Evolutionary conservation across 1,140 invertebrate genomes (phyloP).

Genomic region (Habropoda laboriosa): DNA sequence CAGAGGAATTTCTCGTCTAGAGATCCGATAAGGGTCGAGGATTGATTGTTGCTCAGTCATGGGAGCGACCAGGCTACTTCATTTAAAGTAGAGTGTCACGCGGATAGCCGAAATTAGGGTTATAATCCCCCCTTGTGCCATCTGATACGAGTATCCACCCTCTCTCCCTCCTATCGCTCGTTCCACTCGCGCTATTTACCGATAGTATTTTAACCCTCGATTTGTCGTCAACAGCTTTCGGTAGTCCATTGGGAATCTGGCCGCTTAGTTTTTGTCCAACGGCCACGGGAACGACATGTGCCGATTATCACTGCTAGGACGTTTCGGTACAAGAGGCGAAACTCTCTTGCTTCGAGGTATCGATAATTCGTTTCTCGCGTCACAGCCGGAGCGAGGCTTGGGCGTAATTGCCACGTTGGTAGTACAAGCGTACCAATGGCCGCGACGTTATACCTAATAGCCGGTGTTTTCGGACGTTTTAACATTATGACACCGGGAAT

Average conservation of each 20-base stretch:
- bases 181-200: constrained; percentile 77
- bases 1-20: background rate
- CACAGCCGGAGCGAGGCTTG: background rate
- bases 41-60: constrained; percentile 46
- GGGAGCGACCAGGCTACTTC: constrained; percentile 45
- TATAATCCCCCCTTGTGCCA: constrained; percentile 78
- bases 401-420: constrained; percentile 36
- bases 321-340: constrained; percentile 6
- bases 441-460: constrained; percentile 27
- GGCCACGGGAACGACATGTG: constrained; percentile 64
- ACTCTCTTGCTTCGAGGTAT: constrained; percentile 15
- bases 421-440: background rate
- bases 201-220: constrained; percentile 82
- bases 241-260: constrained; percentile 76
- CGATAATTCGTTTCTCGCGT: constrained; percentile 41
- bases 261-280: constrained; percentile 58
- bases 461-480: constrained; percentile 29
- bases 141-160: constrained; percentile 76
- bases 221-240: constrained; percentile 81
- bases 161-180: constrained; percentile 44
- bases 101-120: constrained; percentile 78
- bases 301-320: constrained; percentile 58
- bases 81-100: constrained; percentile 62
- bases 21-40: constrained; percentile 6
- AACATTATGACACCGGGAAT: background rate